Conservation (phyloP, 2,797 vertebrate genomes). For the Ammospiza maritima region DNA sequence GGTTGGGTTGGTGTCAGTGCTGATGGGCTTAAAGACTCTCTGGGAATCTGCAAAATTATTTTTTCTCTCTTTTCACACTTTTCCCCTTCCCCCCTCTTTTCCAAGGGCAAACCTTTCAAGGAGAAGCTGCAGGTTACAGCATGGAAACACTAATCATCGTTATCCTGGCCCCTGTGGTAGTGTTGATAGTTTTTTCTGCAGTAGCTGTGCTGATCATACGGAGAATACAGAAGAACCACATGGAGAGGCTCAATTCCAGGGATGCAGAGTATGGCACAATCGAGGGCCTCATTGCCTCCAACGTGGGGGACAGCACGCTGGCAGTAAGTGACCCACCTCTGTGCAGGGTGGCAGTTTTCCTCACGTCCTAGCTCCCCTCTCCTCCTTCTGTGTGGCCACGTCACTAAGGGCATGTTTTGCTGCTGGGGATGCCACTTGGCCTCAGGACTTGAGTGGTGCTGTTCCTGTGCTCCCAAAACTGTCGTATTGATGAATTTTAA, state of each 20-base stretch:
- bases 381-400: rapidly evolving
- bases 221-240: conserved; percentile 89
- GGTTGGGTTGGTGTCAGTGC: neutral
- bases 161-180: conserved; percentile 86
- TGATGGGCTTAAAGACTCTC: neutral
- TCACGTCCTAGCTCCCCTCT: rapidly evolving
- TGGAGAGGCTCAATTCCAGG: conserved; percentile 90
- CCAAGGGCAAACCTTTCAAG: conserved; percentile 77
- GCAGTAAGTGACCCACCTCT: conserved; percentile 84
- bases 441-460: neutral
- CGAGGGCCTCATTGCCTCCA: conserved; percentile 96
- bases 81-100: neutral
- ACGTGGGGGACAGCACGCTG: conserved; percentile 96
- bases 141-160: conserved; percentile 86
- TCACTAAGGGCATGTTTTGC: neutral
- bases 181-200: conserved; percentile 86
- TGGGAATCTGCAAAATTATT: neutral
- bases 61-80: neutral
- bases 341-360: neutral
- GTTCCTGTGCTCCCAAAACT: neutral
- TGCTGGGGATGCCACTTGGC: neutral
- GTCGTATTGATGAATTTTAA: neutral
- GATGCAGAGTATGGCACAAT: conserved; percentile 96
- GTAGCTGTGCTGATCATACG: conserved; percentile 87
- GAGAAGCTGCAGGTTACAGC: conserved; percentile 84